phyloP scores from a whole-genome alignment of 1,140 invertebrate species.

The Plodia interpunctella region DNA sequence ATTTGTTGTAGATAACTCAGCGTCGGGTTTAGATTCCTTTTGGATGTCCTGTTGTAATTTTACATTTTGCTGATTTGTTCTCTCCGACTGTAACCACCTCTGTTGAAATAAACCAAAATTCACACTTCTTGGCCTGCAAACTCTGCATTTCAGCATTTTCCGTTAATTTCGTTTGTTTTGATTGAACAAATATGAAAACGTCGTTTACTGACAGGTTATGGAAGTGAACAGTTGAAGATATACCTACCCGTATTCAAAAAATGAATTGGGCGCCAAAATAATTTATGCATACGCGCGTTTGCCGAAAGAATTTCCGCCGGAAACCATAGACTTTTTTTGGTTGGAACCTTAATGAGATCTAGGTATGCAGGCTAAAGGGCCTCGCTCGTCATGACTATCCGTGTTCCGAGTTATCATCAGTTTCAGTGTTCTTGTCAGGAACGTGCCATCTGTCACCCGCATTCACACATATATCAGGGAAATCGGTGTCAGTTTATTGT shows the following conservation, averaged over 20 bases:
- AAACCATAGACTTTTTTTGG: slow-evolving; percentile 11
- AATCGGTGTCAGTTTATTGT: no score
- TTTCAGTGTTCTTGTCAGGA: no score
- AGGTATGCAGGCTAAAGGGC: no score
- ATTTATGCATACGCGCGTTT: no score
- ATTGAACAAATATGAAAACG: slow-evolving; percentile 9
- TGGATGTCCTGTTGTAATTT: slow-evolving; percentile 16
- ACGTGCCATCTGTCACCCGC: no score
- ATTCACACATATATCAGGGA: no score
- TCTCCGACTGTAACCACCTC: slow-evolving; percentile 14
- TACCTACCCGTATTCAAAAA: not conserved
- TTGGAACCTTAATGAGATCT: no score
- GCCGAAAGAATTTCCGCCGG: no score
- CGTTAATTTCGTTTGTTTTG: not conserved
- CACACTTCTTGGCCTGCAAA: not conserved
- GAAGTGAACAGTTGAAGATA: not conserved
- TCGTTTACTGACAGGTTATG: not conserved
- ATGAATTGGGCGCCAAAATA: not conserved
- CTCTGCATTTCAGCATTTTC: slow-evolving; percentile 27
- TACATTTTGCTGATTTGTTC: slow-evolving; percentile 11
- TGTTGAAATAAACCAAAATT: slow-evolving; percentile 12
- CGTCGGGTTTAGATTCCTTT: slow-evolving; percentile 4
- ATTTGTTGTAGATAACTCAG: slow-evolving; percentile 21
- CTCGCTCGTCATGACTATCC: no score
- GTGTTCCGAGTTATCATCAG: no score